These are phyloP conservation scores for Octomys mimax DNA, from an alignment of 2,797 vertebrate species.

Conservation along the genomic window DNA sequence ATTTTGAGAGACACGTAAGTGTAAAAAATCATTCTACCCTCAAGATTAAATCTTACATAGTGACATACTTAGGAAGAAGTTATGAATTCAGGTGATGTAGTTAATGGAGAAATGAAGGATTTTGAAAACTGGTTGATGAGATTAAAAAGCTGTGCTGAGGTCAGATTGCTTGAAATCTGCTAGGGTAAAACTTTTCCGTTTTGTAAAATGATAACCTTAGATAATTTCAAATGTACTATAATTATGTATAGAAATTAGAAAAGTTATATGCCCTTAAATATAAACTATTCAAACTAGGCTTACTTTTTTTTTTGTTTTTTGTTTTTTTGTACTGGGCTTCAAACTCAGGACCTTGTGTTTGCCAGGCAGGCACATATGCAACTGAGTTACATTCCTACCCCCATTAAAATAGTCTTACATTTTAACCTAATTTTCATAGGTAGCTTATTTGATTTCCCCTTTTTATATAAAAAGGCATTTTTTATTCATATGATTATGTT, in stretches of 20 bases:
- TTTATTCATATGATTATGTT: neutral
- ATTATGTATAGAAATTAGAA: neutral
- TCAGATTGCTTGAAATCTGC: neutral
- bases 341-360: too few relatives aligned
- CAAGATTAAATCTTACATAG: neutral
- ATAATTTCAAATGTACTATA: neutral
- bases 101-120: neutral
- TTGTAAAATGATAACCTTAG: neutral
- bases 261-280: neutral
- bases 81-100: neutral
- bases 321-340: too few relatives aligned
- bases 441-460: neutral
- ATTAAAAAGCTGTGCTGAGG: neutral
- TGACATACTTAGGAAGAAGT: neutral
- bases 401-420: neutral
- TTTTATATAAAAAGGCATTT: neutral
- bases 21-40: neutral
- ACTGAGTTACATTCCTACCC: too few relatives aligned
- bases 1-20: neutral
- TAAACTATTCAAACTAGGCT: neutral
- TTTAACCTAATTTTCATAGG: neutral
- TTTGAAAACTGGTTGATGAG: neutral
- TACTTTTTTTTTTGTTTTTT: too few relatives aligned
- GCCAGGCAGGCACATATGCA: too few relatives aligned
- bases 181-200: neutral